Evolutionary conservation across 2,113 vertebrate species (phyloP).

Genomic region (Cebus imitator): DNA sequence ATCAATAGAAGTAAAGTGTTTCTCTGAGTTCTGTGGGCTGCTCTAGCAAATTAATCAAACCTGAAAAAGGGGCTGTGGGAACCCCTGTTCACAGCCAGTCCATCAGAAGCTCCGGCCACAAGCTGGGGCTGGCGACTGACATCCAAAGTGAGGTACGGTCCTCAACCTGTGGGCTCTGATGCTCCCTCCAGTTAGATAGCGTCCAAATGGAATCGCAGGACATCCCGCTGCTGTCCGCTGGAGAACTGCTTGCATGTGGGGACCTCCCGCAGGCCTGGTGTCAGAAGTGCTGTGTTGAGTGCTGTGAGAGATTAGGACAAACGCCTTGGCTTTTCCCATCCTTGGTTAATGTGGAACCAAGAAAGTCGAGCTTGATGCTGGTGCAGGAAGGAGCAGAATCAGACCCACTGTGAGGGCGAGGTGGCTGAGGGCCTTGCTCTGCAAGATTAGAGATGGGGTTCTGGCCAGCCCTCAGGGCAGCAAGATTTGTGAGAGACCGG

Average conservation of each 20-base stretch:
- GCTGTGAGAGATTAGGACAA: background rate
- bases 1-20: background rate
- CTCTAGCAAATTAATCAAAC: background rate
- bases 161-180: background rate
- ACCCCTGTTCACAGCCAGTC: background rate
- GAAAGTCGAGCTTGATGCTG: background rate
- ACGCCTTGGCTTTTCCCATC: background rate
- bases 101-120: background rate
- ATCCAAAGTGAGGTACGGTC: too few species aligned
- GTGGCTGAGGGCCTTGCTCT: background rate
- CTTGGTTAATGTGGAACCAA: background rate
- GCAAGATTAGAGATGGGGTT: too few species aligned
- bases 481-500: background rate
- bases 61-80: background rate
- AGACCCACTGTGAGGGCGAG: accelerated
- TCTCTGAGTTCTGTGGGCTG: background rate
- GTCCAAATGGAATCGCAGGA: background rate
- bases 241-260: background rate
- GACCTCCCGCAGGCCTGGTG: background rate
- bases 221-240: background rate
- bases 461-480: background rate
- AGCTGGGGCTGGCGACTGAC: background rate
- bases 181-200: background rate
- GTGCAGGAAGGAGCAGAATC: background rate
- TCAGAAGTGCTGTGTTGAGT: background rate